phyloP scores from a whole-genome alignment of 2,888 invertebrate species.

The Drosophila birchii region DNA sequence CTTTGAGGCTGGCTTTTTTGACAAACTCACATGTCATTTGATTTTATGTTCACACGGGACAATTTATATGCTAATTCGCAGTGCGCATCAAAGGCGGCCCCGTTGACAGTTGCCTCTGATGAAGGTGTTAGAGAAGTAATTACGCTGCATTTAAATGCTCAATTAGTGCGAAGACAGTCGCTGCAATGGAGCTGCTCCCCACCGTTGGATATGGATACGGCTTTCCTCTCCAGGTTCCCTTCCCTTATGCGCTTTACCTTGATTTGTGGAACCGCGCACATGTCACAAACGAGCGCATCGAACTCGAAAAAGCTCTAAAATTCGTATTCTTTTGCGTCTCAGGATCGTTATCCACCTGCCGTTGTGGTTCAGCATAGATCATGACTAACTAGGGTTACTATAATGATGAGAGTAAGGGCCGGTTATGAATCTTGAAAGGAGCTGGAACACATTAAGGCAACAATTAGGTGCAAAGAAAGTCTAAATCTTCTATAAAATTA shows the following conservation, averaged over 20 bases:
- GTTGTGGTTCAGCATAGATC: slow-evolving; percentile 27
- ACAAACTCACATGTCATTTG: slow-evolving; percentile 80
- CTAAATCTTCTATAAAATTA: not conserved
- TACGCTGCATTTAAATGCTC: slow-evolving; percentile 80
- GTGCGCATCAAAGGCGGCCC: slow-evolving; percentile 75
- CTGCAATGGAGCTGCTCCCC: slow-evolving; percentile 8
- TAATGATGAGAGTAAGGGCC: not conserved
- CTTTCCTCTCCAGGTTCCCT: not conserved
- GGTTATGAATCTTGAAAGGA: not conserved
- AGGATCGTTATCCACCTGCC: slow-evolving; percentile 18
- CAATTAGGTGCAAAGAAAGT: not conserved
- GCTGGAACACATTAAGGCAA: not conserved
- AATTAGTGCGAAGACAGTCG: slow-evolving; percentile 73
- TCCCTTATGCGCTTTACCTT: slow-evolving; percentile 1
- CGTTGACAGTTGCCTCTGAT: slow-evolving; percentile 68
- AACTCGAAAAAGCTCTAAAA: slow-evolving; percentile 47
- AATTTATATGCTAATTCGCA: slow-evolving; percentile 81
- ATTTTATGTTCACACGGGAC: slow-evolving; percentile 80
- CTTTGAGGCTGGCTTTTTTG: slow-evolving; percentile 56
- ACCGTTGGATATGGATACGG: slow-evolving; percentile 2
- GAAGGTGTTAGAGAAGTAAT: slow-evolving; percentile 80
- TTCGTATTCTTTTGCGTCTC: slow-evolving; percentile 2
- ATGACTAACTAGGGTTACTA: slow-evolving; percentile 12
- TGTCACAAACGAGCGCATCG: slow-evolving; percentile 73
- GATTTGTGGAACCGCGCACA: slow-evolving; percentile 73